Evolutionary conservation across 64 coral and sea anemone genomes (phyloP).

Genomic region (Pachyseris speciosa): DNA sequence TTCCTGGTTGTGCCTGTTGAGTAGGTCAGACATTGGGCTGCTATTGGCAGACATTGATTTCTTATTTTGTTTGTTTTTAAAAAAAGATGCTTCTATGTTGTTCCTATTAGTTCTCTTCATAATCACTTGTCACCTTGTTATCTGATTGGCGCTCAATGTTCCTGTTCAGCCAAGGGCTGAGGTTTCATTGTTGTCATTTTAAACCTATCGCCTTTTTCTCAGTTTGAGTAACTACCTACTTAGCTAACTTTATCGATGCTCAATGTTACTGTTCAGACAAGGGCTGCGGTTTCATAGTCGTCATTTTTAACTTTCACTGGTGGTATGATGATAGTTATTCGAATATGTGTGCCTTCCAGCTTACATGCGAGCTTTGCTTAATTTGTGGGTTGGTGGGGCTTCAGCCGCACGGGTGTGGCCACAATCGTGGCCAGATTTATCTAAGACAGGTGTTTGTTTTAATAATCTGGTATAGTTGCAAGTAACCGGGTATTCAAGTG

Average conservation of each 20-base stretch:
- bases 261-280: conserved; percentile 2
- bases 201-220: not conserved
- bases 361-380: not conserved
- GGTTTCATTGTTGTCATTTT: not conserved
- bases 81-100: no score
- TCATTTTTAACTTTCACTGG: not conserved
- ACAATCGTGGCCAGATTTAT: not conserved
- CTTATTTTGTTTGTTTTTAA: not conserved
- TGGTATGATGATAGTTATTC: no score
- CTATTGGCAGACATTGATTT: not conserved
- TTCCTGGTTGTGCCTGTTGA: no score
- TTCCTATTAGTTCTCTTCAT: no score
- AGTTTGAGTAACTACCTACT: not conserved
- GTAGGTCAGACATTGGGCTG: not conserved
- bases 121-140: no score
- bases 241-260: not conserved
- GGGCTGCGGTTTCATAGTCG: conserved; percentile 1
- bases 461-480: not conserved
- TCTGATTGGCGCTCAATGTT: no score
- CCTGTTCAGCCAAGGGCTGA: no score
- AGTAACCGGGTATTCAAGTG: not conserved
- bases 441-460: not conserved
- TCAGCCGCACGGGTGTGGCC: not conserved
- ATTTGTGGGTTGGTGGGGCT: not conserved
- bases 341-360: not conserved